phyloP scores from a whole-genome alignment of 2,113 vertebrate genomes.

The Tupaia tana region DNA sequence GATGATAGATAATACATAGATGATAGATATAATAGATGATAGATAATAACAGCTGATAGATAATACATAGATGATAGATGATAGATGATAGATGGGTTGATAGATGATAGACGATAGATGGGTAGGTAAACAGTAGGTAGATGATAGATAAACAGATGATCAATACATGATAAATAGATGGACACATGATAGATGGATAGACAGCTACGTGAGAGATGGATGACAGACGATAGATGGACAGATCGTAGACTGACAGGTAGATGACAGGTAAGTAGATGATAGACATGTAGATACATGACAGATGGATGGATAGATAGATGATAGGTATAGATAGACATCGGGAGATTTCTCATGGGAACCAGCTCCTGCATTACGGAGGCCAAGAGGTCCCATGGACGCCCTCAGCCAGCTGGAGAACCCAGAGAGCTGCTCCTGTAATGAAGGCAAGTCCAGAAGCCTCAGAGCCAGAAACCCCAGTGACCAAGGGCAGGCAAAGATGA shows the following conservation, averaged over 20 bases:
- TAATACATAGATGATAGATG: too few relatives aligned
- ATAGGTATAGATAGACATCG: not conserved
- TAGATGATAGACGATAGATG: too few relatives aligned
- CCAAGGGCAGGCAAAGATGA: fast-evolving
- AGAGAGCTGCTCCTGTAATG: too few relatives aligned
- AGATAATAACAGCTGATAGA: too few relatives aligned
- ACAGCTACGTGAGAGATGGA: not conserved
- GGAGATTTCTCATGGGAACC: not conserved
- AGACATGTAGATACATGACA: not conserved
- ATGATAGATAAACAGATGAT: too few relatives aligned
- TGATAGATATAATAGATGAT: too few relatives aligned
- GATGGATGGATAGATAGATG: not conserved
- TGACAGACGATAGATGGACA: not conserved
- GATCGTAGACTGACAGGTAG: not conserved
- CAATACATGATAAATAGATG: not conserved
- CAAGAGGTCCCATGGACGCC: fast-evolving
- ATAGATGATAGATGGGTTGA: too few relatives aligned
- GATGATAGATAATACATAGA: too few relatives aligned
- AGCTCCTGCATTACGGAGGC: too few relatives aligned
- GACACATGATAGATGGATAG: not conserved
- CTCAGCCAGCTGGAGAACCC: not conserved
- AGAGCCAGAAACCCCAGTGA: fast-evolving
- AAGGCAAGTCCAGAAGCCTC: too few relatives aligned
- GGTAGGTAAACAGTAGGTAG: too few relatives aligned
- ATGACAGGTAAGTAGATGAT: too few relatives aligned